Base-by-base conservation (phyloP, 2,113 vertebrate genomes). In the Origma solitaria region DNA sequence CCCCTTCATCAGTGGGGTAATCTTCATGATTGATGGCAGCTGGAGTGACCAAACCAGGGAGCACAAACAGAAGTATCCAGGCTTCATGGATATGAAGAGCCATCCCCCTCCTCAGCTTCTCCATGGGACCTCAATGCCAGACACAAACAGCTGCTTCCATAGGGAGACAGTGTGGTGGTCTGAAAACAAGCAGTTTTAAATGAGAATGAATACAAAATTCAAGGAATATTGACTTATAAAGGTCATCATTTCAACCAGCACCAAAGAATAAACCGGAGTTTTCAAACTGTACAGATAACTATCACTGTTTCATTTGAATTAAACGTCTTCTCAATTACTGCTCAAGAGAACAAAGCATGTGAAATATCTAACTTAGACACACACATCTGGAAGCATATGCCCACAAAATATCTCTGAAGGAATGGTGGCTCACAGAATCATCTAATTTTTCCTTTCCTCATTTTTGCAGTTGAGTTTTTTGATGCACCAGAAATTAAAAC, bases 11-110 rank as follows among this genome's bases (percentile, higher is more conserved):
- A 17, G 98, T 98, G 5, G 98, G 97, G 93, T 99, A 99, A 97
- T 99, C 99, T 98, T 99, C 98, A 81, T 99, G 98, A 93, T 94
- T 98, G 97, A 99, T 98, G 95, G 98, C 98, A 97, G 99, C 99
- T 93, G 98, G 97, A 49, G 98, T 97, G 93, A 98, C 98, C 93
- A 98, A 97, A 94, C 94, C 96, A 92, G 98, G 97, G 97, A 99
- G 98, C 96, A 98, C 97, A 97, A 99, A 97, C 69, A 99, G 98
- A 96, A 99, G 97, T 96, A 99, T 95, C 95, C 98, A 99, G 97
- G 98, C 98, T 97, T 98, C 98, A 97, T 98, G 97, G 94, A 98
- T 98, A 96, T 94, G 98, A 97, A 98, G 98, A 99, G 98, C 99
- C 99, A 99, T 99, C 96, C 98, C 99, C 96, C 93, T 98, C 98